Percentiles rank a stretch among this genome's conserved stretches.
phyloP scores from a whole-genome alignment of 2,113 vertebrate species.

The Scophthalmus maximus region DNA sequence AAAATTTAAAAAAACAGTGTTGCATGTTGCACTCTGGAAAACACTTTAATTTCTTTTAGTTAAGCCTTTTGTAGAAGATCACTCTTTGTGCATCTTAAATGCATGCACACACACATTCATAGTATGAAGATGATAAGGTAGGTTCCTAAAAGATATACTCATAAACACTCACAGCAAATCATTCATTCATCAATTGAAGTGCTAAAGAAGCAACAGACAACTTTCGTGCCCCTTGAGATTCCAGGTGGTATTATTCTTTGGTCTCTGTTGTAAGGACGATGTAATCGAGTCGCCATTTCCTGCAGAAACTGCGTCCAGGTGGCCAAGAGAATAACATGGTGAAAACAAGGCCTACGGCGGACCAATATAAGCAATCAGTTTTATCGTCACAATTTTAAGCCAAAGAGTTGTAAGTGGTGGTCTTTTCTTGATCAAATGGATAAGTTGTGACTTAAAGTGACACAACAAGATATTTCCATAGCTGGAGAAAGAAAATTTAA shows the following conservation, averaged over 20 bases:
- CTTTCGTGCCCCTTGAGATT: too few species aligned
- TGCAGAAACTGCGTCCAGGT: too few species aligned
- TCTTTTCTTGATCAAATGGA: not conserved
- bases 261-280: too few species aligned
- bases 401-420: too few species aligned
- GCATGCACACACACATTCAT: not conserved
- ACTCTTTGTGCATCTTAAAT: not conserved
- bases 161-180: not conserved
- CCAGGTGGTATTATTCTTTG: too few species aligned
- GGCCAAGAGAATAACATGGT: too few species aligned
- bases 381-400: too few species aligned
- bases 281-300: too few species aligned
- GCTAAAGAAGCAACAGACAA: too few species aligned
- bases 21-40: slow-evolving; percentile 10
- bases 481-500: not conserved
- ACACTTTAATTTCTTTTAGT: slow-evolving; percentile 17
- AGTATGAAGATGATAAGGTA: not conserved
- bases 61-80: not conserved
- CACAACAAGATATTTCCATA: not conserved
- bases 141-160: not conserved
- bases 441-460: not conserved
- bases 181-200: not conserved
- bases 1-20: slow-evolving; percentile 19
- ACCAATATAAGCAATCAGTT: too few species aligned
- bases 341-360: too few species aligned